These are phyloP conservation scores for Cataglyphis livida DNA, from an alignment of 2,888 invertebrate genomes.

Conservation along the genomic window DNA sequence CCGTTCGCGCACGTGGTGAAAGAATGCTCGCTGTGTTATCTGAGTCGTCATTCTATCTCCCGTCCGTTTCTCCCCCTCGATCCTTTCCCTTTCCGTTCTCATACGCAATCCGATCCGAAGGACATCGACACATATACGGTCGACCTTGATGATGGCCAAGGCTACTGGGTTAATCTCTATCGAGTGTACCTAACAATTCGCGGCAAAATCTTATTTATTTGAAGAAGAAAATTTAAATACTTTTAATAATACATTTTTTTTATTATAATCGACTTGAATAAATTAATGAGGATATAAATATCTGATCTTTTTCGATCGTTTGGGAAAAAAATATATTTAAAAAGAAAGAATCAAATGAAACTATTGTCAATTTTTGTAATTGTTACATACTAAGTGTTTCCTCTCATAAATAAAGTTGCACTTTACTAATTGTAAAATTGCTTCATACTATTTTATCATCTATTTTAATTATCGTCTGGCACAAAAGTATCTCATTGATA, in stretches of 20 bases:
- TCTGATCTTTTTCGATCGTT: background rate
- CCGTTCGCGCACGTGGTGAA: constrained; percentile 71
- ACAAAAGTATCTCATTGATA: constrained; percentile 35
- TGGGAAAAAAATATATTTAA: background rate
- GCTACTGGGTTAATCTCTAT: background rate
- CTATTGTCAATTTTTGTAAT: background rate
- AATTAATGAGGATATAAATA: background rate
- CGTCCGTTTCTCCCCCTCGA: background rate
- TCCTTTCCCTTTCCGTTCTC: constrained; percentile 42
- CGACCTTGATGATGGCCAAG: constrained; percentile 42
- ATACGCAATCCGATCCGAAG: constrained; percentile 24
- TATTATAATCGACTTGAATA: background rate
- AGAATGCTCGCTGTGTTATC: constrained; percentile 67
- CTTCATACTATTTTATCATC: background rate
- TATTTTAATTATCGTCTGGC: constrained; percentile 1
- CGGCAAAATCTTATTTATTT: background rate
- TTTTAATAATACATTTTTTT: background rate
- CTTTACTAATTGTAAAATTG: constrained; percentile 1
- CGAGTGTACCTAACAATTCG: background rate
- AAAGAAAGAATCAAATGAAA: background rate
- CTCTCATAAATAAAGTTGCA: background rate
- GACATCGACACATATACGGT: constrained; percentile 26
- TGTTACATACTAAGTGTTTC: background rate
- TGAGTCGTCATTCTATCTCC: constrained; percentile 48
- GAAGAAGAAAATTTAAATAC: background rate